A percentile compares a stretch with the other conserved stretches of the same genome.
Conservation (phyloP, 2,888 invertebrate genomes). For the Sarcophaga rosellei region DNA sequence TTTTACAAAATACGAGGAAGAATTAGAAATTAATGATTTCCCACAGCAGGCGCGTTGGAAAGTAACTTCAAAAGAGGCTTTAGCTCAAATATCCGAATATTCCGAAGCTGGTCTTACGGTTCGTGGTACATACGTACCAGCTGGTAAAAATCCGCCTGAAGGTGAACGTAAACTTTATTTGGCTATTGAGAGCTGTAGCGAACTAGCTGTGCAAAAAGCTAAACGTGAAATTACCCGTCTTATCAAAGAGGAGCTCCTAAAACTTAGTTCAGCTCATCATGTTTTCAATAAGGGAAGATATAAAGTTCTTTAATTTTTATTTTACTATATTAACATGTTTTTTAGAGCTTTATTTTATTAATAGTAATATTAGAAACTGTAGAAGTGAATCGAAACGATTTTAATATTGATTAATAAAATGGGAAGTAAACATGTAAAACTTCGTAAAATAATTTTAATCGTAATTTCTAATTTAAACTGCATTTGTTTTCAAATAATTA, state of each 20-base stretch:
- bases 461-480: too few relatives aligned
- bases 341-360: slow-evolving; percentile 34
- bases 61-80: slow-evolving; percentile 98
- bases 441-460: not conserved
- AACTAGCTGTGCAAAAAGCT: slow-evolving; percentile 96
- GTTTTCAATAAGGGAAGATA: slow-evolving; percentile 95
- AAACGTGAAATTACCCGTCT: slow-evolving; percentile 98
- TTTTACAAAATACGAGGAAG: slow-evolving; percentile 98
- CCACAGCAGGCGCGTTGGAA: slow-evolving; percentile 99
- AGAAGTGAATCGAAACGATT: slow-evolving; percentile 48
- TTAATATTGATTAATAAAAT: slow-evolving; percentile 48
- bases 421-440: slow-evolving; percentile 5
- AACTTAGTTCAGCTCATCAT: slow-evolving; percentile 93
- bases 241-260: slow-evolving; percentile 98
- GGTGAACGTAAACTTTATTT: slow-evolving; percentile 97
- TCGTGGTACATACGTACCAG: slow-evolving; percentile 96
- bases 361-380: slow-evolving; percentile 41
- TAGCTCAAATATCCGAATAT: slow-evolving; percentile 99
- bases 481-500: too few relatives aligned
- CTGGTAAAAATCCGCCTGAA: slow-evolving; percentile 94
- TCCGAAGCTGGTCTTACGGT: slow-evolving; percentile 99
- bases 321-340: slow-evolving; percentile 15
- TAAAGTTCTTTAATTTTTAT: slow-evolving; percentile 89
- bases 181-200: slow-evolving; percentile 99
- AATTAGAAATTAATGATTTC: slow-evolving; percentile 99